A percentile compares a stretch with the other conserved stretches of the same genome.
phyloP scores from a whole-genome alignment of 2,888 invertebrate genomes.

The Eupeodes latifasciatus region DNA sequence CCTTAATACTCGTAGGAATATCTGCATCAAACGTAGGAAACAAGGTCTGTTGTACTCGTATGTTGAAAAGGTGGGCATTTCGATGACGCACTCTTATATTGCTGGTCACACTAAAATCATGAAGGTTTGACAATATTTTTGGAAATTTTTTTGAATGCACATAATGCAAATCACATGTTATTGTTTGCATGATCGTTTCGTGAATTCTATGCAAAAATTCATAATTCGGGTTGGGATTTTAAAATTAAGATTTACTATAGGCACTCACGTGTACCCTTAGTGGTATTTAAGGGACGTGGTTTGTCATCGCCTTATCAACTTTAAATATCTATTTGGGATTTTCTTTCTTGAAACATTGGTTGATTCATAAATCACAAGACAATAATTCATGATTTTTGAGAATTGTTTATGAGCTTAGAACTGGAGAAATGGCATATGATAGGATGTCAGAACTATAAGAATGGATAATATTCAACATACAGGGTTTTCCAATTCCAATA shows the following conservation, averaged over 20 bases:
- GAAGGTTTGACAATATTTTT: constrained; percentile 7
- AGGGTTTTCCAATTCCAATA: no score
- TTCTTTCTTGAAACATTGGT: no score
- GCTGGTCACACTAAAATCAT: neutral
- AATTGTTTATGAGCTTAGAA: no score
- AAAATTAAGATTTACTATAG: neutral
- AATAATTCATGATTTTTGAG: no score
- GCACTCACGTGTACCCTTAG: neutral
- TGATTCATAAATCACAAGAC: no score
- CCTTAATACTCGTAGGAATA: neutral
- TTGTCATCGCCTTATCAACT: neutral
- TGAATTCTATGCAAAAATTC: neutral
- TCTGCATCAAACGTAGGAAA: constrained; percentile 12
- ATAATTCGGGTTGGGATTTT: neutral
- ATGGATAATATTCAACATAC: no score
- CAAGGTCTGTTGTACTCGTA: neutral
- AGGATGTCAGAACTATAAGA: no score
- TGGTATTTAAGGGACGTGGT: neutral
- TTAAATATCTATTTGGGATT: neutral
- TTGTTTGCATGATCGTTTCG: neutral
- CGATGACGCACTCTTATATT: constrained; percentile 17
- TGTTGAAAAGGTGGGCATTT: constrained; percentile 16
- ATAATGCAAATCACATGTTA: constrained; percentile 1
- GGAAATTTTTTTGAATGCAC: neutral
- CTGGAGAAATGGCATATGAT: no score